A percentile compares a stretch with the other conserved stretches of the same genome.
Conservation (phyloP, 2,113 vertebrate genomes). For the Podilymbus podiceps region DNA sequence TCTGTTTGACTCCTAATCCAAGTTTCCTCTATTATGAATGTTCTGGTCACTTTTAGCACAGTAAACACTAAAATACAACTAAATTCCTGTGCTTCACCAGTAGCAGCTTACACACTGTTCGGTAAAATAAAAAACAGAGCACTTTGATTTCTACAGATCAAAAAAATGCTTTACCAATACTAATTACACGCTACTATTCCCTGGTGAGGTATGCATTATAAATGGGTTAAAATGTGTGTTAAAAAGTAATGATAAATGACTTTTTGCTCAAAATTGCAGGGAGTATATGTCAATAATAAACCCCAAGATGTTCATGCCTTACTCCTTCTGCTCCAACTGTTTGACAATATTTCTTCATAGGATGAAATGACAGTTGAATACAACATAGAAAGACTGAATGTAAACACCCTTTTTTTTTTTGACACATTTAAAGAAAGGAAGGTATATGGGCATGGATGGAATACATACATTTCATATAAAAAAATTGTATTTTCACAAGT, state of each 20-base stretch:
- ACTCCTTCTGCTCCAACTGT: background rate
- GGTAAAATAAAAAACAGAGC: background rate
- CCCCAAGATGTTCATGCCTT: background rate
- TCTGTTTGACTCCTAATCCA: background rate
- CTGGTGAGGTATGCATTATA: background rate
- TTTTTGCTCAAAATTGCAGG: background rate
- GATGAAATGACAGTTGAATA: background rate
- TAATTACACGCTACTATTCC: background rate
- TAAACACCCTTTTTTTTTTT: background rate
- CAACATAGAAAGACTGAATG: background rate
- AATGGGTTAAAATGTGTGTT: slow-evolving; percentile 24
- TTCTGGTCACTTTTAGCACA: background rate
- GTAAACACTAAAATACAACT: background rate
- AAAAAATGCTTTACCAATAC: slow-evolving; percentile 11
- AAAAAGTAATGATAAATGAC: slow-evolving; percentile 8
- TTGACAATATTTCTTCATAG: background rate
- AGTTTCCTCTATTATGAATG: background rate
- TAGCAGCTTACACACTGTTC: background rate
- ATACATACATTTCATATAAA: background rate
- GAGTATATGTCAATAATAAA: background rate
- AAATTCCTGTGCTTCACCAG: background rate
- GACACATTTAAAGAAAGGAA: background rate
- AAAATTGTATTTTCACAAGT: background rate
- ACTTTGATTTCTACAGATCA: slow-evolving; percentile 4
- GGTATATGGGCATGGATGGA: background rate